Evolutionary conservation across 2,888 invertebrate genomes (phyloP).

Genomic region (Agonum fuliginosum): DNA sequence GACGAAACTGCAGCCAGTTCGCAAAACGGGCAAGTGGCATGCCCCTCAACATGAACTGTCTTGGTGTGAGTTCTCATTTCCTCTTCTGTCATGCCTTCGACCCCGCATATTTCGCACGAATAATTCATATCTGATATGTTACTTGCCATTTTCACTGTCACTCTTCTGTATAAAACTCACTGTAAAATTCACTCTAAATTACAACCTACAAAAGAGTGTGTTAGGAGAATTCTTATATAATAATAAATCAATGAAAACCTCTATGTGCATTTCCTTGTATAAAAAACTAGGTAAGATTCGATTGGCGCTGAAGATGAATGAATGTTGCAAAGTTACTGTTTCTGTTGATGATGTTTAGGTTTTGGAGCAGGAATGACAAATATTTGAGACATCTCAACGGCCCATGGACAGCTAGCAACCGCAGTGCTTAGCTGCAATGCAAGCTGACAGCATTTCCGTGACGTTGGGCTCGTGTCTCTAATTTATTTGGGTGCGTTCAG

Average conservation of each 20-base stretch:
- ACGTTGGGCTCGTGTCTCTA: conserved; percentile 33
- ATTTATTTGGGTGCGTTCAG: conserved; percentile 29
- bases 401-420: conserved; percentile 56
- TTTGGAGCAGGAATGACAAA: conserved; percentile 10
- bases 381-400: conserved; percentile 30
- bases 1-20: conserved; percentile 84
- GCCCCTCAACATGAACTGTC: conserved; percentile 85
- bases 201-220: conserved; percentile 52
- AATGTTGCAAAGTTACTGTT: conserved; percentile 1
- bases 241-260: conserved; percentile 58
- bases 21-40: conserved; percentile 88
- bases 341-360: conserved; percentile 7
- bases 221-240: conserved; percentile 46
- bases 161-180: conserved; percentile 37
- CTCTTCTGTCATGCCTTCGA: conserved; percentile 86
- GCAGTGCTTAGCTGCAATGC: conserved; percentile 59
- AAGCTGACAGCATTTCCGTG: conserved; percentile 54
- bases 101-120: conserved; percentile 90
- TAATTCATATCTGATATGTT: conserved; percentile 77
- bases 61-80: conserved; percentile 87
- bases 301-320: conserved; percentile 2
- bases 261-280: conserved; percentile 55
- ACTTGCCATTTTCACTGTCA: conserved; percentile 71
- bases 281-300: conserved; percentile 26
- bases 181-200: conserved; percentile 9